Base-by-base conservation (phyloP, 2,113 vertebrate genomes). In the Nannobrachium achirus region DNA sequence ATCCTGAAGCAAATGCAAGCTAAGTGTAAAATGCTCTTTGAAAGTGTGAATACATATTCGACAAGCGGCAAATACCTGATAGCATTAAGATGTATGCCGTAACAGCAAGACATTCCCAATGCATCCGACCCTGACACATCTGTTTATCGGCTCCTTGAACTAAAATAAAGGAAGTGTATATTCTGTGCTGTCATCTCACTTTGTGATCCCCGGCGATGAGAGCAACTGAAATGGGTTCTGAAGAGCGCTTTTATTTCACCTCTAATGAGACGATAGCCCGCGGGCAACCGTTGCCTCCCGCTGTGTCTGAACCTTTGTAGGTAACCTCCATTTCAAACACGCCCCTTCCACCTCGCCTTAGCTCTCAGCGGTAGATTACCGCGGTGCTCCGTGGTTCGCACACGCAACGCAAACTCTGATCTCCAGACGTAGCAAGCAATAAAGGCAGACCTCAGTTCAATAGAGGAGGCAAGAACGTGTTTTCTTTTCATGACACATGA, bases 301-400 rank as follows among this genome's bases (percentile, higher is more conserved):
- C 85, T 87, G 89, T 25, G 82, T 63, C 63, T 66, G 59, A 53
- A 79, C 86, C 68, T 76, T 59, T 75, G 77, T 82, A 65, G 70
- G 87, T 85, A 83, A 77, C 75, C 72, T 84, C 80, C 62, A 71
- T 82, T 82, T 86, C 75, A 88, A 83, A 81, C 74, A 79, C 66
- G 66, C 59, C 75, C 74, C 77, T 58, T 73, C 74, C 71, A 58
- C 77, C 82, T 19, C 68, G 25, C 85, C 73, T 4, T 75, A 11
- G 25, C 71, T 72, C 79, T n/a, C 14, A 33, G 62, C 50, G 56
- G 65, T 73, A 48, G 42, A 60, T 71, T 69, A 66, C 77, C 53
- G 75, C 69, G 67, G 78, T 69, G 72, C 72, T 75, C 61, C 77
- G 49, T 70, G 48, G 73, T 79, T 77, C 40, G 69, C 66, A 58